Evolutionary conservation across 1,140 invertebrate genomes (phyloP).

Genomic region (Manduca sexta): DNA sequence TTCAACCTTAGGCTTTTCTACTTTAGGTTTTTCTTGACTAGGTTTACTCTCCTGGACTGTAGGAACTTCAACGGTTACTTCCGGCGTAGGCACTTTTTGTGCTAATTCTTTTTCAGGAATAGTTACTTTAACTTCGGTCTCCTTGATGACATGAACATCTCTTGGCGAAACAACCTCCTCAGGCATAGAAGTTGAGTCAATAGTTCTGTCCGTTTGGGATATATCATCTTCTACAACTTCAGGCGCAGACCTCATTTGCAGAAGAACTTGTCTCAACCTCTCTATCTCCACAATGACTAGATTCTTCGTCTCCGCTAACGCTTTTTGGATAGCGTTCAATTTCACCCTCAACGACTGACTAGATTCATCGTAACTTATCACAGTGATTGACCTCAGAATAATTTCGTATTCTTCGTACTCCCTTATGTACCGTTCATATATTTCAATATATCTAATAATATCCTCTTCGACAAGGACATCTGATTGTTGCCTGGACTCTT

Average conservation of each 20-base stretch:
- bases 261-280: constrained; percentile 63
- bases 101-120: constrained; percentile 8
- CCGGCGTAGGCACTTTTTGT: not conserved
- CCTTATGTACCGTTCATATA: constrained; percentile 69
- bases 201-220: constrained; percentile 74
- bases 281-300: constrained; percentile 75
- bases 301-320: constrained; percentile 74
- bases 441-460: constrained; percentile 63
- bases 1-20: too few species aligned
- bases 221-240: constrained; percentile 63
- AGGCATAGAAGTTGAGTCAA: constrained; percentile 77
- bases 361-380: constrained; percentile 72
- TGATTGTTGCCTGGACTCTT: constrained; percentile 43
- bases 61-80: constrained; percentile 1
- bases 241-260: constrained; percentile 47
- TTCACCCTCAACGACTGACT: constrained; percentile 74
- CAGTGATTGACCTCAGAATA: constrained; percentile 74
- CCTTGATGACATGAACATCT: constrained; percentile 21
- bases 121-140: not conserved
- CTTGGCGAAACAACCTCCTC: constrained; percentile 71
- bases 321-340: constrained; percentile 70
- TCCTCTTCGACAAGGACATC: constrained; percentile 56
- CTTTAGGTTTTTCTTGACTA: constrained; percentile 4
- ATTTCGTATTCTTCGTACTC: constrained; percentile 75
- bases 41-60: constrained; percentile 23